Conservation (phyloP, 2,113 vertebrate genomes). For the Oplegnathus fasciatus region DNA sequence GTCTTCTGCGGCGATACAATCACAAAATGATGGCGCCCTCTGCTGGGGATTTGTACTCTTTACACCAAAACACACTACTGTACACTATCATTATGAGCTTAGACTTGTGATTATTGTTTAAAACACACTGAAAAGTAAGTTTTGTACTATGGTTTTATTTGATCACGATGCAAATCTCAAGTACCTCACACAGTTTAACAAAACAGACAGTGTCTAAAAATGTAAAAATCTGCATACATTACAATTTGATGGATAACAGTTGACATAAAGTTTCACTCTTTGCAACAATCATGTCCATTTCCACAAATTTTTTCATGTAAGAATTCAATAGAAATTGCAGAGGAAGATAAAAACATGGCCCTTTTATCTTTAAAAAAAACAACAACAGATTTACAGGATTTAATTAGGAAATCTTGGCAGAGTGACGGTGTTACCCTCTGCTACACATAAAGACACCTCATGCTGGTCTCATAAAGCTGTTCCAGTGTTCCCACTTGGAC, state of each 20-base stretch:
- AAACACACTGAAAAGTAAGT: not conserved
- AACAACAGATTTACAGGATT: conserved; percentile 38
- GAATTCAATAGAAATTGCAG: conserved; percentile 15
- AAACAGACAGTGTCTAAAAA: conserved; percentile 19
- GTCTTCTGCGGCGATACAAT: not conserved
- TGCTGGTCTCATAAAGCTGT: conserved; percentile 56
- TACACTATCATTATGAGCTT: not conserved
- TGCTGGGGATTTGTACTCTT: conserved; percentile 29
- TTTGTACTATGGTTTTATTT: conserved; percentile 62
- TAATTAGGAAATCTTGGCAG: conserved; percentile 59
- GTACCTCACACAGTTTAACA: conserved; percentile 55
- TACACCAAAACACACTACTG: not conserved
- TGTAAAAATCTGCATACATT: conserved; percentile 31
- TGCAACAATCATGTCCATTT: conserved; percentile 7
- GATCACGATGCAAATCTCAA: conserved; percentile 36
- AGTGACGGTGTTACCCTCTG: conserved; percentile 39
- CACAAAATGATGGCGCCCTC: conserved; percentile 32
- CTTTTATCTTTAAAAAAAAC: conserved; percentile 20
- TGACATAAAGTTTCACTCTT: not conserved
- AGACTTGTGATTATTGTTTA: not conserved
- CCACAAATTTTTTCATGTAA: conserved; percentile 27
- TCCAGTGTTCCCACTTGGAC: conserved; percentile 64
- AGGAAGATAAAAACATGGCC: conserved; percentile 10
- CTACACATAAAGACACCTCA: conserved; percentile 57
- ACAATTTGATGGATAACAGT: not conserved